A percentile compares a stretch with the other conserved stretches of the same genome.
Conservation (phyloP, 2,888 invertebrate species). For the Zelleria hepariella region DNA sequence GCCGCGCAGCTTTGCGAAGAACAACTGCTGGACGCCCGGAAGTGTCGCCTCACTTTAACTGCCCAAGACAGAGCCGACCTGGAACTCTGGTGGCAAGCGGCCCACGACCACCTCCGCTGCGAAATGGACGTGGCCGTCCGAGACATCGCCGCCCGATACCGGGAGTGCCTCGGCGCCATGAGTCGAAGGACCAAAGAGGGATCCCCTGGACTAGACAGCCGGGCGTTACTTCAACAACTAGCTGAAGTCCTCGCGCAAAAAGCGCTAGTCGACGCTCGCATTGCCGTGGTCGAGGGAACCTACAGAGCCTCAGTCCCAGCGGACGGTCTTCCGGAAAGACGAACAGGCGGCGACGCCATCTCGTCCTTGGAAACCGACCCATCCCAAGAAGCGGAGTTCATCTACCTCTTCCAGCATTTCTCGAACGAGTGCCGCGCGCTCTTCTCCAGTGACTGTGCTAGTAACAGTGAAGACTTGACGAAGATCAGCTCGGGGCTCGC, state of each 20-base stretch:
- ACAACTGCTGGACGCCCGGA: slow-evolving; percentile 67
- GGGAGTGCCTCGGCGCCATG: slow-evolving; percentile 74
- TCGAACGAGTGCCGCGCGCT: slow-evolving; percentile 74
- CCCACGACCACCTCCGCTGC: slow-evolving; percentile 77
- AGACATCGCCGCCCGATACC: slow-evolving; percentile 77
- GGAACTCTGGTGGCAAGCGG: slow-evolving; percentile 82
- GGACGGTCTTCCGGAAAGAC: slow-evolving; percentile 18
- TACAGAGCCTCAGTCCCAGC: slow-evolving; percentile 41
- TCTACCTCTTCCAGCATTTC: slow-evolving; percentile 76
- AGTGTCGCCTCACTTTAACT: slow-evolving; percentile 74
- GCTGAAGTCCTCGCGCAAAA: slow-evolving; percentile 82
- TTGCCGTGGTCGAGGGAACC: slow-evolving; percentile 76
- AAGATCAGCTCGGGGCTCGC: slow-evolving; percentile 69
- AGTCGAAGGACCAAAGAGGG: slow-evolving; percentile 31
- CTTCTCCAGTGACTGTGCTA: slow-evolving; percentile 70
- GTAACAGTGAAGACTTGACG: slow-evolving; percentile 70
- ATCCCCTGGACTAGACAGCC: slow-evolving; percentile 34
- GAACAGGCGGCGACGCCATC: slow-evolving; percentile 45
- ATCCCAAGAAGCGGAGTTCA: slow-evolving; percentile 76
- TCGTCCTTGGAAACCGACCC: slow-evolving; percentile 70
- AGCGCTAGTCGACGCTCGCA: slow-evolving; percentile 82
- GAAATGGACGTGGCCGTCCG: slow-evolving; percentile 81
- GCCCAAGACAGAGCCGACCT: slow-evolving; percentile 78
- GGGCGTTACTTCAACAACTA: slow-evolving; percentile 69
- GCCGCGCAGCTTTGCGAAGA: slow-evolving; percentile 79